Evolutionary conservation across 2,113 vertebrate genomes (phyloP), one percentile per base, ranked within the genome.

Genomic region (Nematolebias whitei): DNA sequence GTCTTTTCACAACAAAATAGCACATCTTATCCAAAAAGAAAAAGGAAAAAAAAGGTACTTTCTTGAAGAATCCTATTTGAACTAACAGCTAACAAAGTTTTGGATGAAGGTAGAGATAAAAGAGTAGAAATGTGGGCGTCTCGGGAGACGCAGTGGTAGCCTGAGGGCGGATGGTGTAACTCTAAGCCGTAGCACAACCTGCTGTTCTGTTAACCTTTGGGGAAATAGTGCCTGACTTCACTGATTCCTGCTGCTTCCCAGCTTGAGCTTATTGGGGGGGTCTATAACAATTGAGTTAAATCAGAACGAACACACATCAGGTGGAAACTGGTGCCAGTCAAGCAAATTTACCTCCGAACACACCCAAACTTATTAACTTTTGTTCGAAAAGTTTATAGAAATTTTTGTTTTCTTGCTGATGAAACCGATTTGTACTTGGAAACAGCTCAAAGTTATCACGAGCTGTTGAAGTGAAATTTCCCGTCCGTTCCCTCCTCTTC

Each of bases 101-200:
- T 23, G 59, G 71, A 83, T 86, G 76, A 86, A 73, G 73, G 51
- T 74, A 67, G 60, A 88, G 85, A 87, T 87, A 63, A 87, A 84
- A 79, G 74, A 49, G 63, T 23, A 64, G 76, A 72, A 68, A 76
- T 55, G 63, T 44, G 60, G 70, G 61, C 6, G 63, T 83, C 86
- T 85, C 86, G 1, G 51, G 89, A 79, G 86, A 81, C 48, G 35
- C 50, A 45, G 43, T 24, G 68, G 32, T 82, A 86, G 89, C 86
- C 87, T 67, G 65, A 84, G 85, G 89, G 70, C 26, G 78, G 74
- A 84, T 89, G 84, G 83, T 83, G 85, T 85, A 89, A 90, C 69
- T 79, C 71, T 80, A 71, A 83, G 86, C 71, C 76, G 70, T 58
- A 85, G 83, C 76, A 72, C 81, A 78, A 79, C 75, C 80, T 71